Evolutionary conservation across 1,140 invertebrate genomes (phyloP).

Genomic region (Drosophila truncata): DNA sequence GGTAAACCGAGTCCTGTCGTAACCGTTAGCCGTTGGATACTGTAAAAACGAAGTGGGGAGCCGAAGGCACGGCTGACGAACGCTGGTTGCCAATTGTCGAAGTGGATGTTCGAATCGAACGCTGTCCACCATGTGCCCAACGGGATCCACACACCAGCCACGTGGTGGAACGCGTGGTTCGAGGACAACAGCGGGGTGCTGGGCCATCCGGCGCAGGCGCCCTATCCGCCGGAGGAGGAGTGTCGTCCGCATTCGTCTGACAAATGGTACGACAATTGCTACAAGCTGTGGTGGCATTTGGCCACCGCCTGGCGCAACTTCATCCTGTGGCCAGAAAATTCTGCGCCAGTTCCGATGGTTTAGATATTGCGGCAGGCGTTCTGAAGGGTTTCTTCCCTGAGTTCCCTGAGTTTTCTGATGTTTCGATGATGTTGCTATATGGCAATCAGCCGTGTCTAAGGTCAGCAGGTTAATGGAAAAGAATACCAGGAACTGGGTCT

Average conservation of each 20-base stretch:
- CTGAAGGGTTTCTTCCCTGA: not conserved
- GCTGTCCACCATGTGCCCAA: constrained; percentile 73
- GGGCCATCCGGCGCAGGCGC: constrained; percentile 68
- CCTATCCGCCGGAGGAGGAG: constrained; percentile 75
- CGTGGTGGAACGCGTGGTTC: constrained; percentile 62
- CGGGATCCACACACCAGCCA: constrained; percentile 64
- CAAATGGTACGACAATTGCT: constrained; percentile 85
- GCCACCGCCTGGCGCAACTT: constrained; percentile 54
- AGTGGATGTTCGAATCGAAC: constrained; percentile 80
- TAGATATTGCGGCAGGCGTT: constrained; percentile 7
- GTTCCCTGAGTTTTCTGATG: not conserved
- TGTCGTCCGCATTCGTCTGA: constrained; percentile 72
- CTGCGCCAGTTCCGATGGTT: constrained; percentile 32
- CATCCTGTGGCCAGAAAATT: constrained; percentile 18
- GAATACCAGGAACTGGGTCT: not conserved
- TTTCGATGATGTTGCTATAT: no score
- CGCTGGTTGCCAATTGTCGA: constrained; percentile 80
- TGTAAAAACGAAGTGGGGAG: constrained; percentile 35
- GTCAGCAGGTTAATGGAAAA: not conserved
- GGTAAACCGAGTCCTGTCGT: constrained; percentile 9
- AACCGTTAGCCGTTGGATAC: constrained; percentile 61
- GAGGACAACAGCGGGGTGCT: constrained; percentile 25
- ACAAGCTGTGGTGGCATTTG: constrained; percentile 83
- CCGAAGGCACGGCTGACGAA: constrained; percentile 44
- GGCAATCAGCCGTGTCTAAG: constrained; percentile 7